Evolutionary conservation across 1,140 invertebrate genomes (phyloP), one percentile per base, ranked within the genome.

Genomic region (Samia ricini): DNA sequence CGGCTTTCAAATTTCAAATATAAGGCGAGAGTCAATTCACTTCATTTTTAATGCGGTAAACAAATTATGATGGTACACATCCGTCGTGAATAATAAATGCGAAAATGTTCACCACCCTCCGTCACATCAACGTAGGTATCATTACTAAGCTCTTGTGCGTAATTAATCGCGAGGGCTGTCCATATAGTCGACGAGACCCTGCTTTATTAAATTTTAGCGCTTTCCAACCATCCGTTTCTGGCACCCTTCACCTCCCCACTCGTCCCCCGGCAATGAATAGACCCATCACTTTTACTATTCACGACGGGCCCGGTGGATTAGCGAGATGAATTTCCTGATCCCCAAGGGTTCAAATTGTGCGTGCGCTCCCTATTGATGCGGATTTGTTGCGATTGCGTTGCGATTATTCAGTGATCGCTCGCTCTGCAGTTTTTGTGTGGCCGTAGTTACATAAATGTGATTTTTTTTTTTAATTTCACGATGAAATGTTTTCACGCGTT

Each of bases 121-220:
- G 10, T 26, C 26, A n/a, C 23, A 59, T 59, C 26, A 67, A 51
- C 57, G 72, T 79, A 73, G 77, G 76, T 83, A 85, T 86, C 83
- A 84, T 81, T 79, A 81, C 81, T 79, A 66, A 71, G 77, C 79
- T 78, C 81, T 84, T 83, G 76, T 88, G 78, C 84, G 86, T 89
- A 87, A 89, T 89, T 87, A 89, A 89, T 88, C 77, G 84, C 71
- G 64, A 77, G 78, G 83, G 73, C 72, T 79, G 79, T 74, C 79
- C 80, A 69, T 69, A 57, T 33, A 59, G 68, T 72, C 74, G 72
- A 69, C 79, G 77, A 79, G 63, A 75, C 66, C 69, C 56, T 71
- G 81, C 80, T 89, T 89, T 89, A 89, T 89, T 89, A 89, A 89
- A 89, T 89, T 89, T 87, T 87, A 85, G 84, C 86, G 86, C 84